Conservation (phyloP, 64 coral and sea anemone species). For the Stichodactyla mertensii region DNA sequence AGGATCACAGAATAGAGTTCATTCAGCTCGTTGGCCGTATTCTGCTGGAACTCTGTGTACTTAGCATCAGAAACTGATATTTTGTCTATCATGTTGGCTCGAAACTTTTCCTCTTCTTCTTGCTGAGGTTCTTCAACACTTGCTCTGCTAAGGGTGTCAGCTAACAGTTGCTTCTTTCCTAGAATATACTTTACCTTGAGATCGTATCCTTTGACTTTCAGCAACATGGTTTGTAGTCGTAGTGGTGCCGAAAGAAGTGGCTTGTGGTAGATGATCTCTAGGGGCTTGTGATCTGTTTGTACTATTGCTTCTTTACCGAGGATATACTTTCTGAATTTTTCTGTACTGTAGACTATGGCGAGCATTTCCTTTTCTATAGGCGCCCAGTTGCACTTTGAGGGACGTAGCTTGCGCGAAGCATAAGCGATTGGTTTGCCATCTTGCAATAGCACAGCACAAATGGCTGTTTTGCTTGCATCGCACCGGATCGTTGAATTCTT, state of each 20-base stretch:
- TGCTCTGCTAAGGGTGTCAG: slow-evolving; percentile 46
- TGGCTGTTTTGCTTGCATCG: slow-evolving; percentile 54
- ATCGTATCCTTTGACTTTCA: too few species aligned
- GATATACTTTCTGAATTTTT: slow-evolving; percentile 59
- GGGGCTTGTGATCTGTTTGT: slow-evolving; percentile 34
- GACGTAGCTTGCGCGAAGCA: slow-evolving; percentile 34
- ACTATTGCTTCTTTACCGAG: slow-evolving; percentile 26
- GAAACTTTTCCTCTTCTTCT: slow-evolving; percentile 18
- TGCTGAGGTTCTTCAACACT: slow-evolving; percentile 36
- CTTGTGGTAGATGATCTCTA: slow-evolving; percentile 46
- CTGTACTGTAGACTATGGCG: slow-evolving; percentile 44
- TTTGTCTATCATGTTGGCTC: slow-evolving; percentile 40
- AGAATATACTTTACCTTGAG: too few species aligned
- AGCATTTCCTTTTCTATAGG: slow-evolving; percentile 60
- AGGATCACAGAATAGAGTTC: background rate
- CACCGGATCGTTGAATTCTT: slow-evolving; percentile 40
- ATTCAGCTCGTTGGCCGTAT: slow-evolving; percentile 29
- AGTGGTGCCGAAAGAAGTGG: too few species aligned
- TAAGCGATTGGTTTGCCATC: slow-evolving; percentile 44
- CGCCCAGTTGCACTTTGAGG: slow-evolving; percentile 38
- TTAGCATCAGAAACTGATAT: too few species aligned
- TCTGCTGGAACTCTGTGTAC: too few species aligned
- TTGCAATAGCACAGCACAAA: slow-evolving; percentile 42
- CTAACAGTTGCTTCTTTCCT: slow-evolving; percentile 49
- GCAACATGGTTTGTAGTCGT: too few species aligned